Evolutionary conservation across 2,113 vertebrate species (phyloP), one percentile per base, ranked within the genome.

Genomic region (Labrus mixtus): DNA sequence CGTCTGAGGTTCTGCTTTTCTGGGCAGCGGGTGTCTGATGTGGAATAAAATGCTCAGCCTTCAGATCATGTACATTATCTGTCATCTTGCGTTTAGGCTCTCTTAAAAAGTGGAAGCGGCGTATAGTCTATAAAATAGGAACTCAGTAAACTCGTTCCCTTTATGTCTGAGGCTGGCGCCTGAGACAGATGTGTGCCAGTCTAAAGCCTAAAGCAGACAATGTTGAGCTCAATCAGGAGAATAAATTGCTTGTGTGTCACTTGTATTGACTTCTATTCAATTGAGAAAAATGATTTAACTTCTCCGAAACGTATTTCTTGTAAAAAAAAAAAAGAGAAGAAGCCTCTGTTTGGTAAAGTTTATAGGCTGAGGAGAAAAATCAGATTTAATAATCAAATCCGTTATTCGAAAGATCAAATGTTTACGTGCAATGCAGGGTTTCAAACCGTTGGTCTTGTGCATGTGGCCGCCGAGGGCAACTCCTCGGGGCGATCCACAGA

Each of bases 381-480:
- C 87, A 79, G 89, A 82, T 88, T 75, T 90, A 94, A 89, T 84
- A 88, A 92, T 64, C 79, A 68, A 70, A 45, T 54, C 85, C 93
- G 88, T 93, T 95, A 94, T 96, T 93, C 92, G 73, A 86, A 77
- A 90, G 95, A 95, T 95, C 94, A 95, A 95, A 96, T 96, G 94
- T 95, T 96, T 96, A 94, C 93, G 94, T 94, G 94, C 95, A 95
- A 95, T 91, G 90, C 88, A 82, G 87, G 95, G 95, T 96, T 96
- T 96, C 92, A 95, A 90, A 95, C 91, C 88, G 86, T 73, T 68
- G 85, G 93, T 94, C 94, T 95, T 91, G 89, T 93, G 94, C 90
- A 93, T 96, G 94, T 86, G 95, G 93, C 94, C 93, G 92, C 94
- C 88, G 90, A 94, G 93, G 95, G 95, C 92, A 95, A 93, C 58